Conservation (phyloP, 2,888 invertebrate species). For the Leptopterna dolabrata region DNA sequence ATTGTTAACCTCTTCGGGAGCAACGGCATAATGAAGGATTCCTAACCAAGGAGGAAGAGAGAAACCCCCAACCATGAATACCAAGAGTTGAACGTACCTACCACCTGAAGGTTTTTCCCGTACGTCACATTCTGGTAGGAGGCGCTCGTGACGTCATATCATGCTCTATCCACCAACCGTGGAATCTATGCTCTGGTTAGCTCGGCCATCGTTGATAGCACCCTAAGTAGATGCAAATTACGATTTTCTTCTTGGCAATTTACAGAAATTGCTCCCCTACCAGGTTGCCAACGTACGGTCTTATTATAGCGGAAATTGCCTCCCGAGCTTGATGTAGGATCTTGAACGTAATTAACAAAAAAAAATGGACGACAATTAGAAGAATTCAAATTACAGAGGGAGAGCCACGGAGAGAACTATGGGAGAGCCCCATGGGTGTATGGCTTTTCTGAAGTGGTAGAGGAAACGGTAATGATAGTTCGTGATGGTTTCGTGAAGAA, state of each 20-base stretch:
- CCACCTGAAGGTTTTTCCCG: neutral
- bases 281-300: slow-evolving; percentile 4
- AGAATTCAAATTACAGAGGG: slow-evolving; percentile 30
- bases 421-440: neutral
- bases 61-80: slow-evolving; percentile 34
- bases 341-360: slow-evolving; percentile 36
- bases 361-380: slow-evolving; percentile 46
- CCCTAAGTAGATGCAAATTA: slow-evolving; percentile 53
- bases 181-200: slow-evolving; percentile 58
- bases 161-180: slow-evolving; percentile 59
- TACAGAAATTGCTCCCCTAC: slow-evolving; percentile 32
- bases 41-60: slow-evolving; percentile 16
- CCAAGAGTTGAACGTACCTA: slow-evolving; percentile 38
- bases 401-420: neutral
- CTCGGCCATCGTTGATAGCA: slow-evolving; percentile 54
- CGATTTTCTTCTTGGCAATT: slow-evolving; percentile 53
- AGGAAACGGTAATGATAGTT: slow-evolving; percentile 41
- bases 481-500: slow-evolving; percentile 38
- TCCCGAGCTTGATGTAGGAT: neutral
- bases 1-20: neutral
- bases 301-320: slow-evolving; percentile 48
- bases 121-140: slow-evolving; percentile 30
- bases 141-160: slow-evolving; percentile 56
- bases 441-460: neutral
- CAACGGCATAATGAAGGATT: slow-evolving; percentile 9